Base-by-base conservation (phyloP, 2,888 invertebrate species). In the Acrobasis consociella region DNA sequence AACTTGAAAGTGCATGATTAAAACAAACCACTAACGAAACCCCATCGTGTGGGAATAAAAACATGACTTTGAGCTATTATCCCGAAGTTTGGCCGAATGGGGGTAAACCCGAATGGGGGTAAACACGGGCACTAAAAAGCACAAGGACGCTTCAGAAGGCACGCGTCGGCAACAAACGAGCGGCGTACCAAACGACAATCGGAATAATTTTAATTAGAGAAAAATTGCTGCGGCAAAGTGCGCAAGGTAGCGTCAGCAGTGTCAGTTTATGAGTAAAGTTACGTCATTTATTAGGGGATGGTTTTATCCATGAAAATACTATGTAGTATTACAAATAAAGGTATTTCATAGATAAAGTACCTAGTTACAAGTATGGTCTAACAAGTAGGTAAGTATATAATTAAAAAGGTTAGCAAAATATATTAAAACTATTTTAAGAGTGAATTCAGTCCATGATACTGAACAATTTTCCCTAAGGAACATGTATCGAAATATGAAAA, bases 161-260 rank as follows among this genome's bases (percentile, higher is more conserved):
- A 91, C 91, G 91, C 89, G 91, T 87, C 91, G 78, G 85, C 89
- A 89, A 89, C 91, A 91, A 91, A 91, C 89, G 89, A 81, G 83
- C 80, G 83, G 82, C 70, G 67, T 67, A 79, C 74, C 72, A 71
- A 78, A 89, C 88, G 87, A 92, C 92, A 92, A 91, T 92, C 86
- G 86, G 82, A 80, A 91, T 91, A 87, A 90, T 90, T 92, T 92
- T 91, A 92, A 92, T 92, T 92, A 91, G 91, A 91, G 89, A 91
- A 92, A 92, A 91, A 91, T 85, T 87, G 83, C 87, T 82, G 83
- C 77, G 70, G 81, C 75, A 75, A 89, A 89, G 85, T 87, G 87
- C 78, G 77, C 87, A 88, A 81, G 73, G 69, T 78, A 84, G 69
- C 72, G 85, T 76, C 74, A 67, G 80, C 67, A 71, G 62, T 56